Evolutionary conservation across 2,113 vertebrate species (phyloP).

Genomic region (Neoarius graeffei): DNA sequence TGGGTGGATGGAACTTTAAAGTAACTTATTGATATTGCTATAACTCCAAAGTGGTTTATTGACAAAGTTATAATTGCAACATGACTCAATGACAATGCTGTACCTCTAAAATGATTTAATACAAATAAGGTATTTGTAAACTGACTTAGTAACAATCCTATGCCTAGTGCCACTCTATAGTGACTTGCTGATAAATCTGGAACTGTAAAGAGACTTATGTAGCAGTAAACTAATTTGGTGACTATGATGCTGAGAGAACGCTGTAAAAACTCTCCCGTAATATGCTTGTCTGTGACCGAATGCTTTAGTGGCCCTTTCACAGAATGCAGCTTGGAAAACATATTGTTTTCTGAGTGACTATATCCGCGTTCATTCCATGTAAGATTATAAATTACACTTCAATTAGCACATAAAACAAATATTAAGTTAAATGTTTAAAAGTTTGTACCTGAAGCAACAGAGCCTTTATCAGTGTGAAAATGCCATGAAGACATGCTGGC

Average conservation of each 20-base stretch:
- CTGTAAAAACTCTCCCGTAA: background rate
- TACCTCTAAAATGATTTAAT: background rate
- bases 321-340: background rate
- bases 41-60: background rate
- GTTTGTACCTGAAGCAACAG: background rate
- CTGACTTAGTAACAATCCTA: background rate
- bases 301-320: background rate
- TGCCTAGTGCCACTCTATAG: background rate
- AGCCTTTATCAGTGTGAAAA: background rate
- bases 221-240: background rate
- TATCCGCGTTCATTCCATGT: background rate
- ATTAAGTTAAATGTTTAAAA: background rate
- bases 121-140: background rate
- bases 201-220: background rate
- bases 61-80: background rate
- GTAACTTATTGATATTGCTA: background rate
- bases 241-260: background rate
- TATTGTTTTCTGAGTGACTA: background rate
- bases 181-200: background rate
- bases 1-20: too few relatives aligned
- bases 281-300: background rate
- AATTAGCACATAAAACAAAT: background rate
- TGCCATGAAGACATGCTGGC: background rate
- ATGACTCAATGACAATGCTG: background rate
- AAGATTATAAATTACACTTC: slow-evolving; percentile 8